phyloP scores from a whole-genome alignment of 30 jellyfish, hydroid and myxozoan genomes.

The Turritopsis dohrnii region DNA sequence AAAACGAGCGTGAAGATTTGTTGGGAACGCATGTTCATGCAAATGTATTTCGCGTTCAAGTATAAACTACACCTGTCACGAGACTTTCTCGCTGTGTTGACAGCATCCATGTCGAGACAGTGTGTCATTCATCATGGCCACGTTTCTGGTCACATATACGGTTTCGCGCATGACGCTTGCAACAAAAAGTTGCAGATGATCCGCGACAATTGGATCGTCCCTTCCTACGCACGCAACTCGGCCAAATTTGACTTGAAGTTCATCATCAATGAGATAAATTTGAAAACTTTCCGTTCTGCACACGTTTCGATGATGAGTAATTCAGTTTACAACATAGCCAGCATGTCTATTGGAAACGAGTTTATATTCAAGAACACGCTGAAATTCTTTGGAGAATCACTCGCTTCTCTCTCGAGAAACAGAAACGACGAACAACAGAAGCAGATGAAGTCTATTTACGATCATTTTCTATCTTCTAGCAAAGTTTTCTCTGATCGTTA shows the following conservation, averaged over 20 bases:
- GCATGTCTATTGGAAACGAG: background rate
- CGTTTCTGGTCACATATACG: background rate
- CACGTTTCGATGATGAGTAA: background rate
- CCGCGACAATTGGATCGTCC: background rate
- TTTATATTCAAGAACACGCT: background rate
- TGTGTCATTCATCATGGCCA: constrained; percentile 1
- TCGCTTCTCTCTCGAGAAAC: background rate
- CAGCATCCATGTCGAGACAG: too few species aligned
- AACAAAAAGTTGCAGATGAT: background rate
- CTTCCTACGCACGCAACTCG: background rate
- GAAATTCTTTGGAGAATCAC: background rate
- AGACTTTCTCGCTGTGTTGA: too few species aligned
- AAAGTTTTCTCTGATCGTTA: background rate
- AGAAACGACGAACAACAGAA: background rate
- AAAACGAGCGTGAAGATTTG: too few species aligned
- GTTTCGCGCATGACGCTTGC: constrained; percentile 1
- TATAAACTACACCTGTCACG: too few species aligned
- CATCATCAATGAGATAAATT: background rate
- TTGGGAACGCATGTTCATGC: too few species aligned
- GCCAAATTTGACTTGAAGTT: background rate
- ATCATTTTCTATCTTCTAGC: background rate
- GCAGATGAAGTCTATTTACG: background rate
- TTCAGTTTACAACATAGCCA: background rate
- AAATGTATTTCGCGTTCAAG: too few species aligned
- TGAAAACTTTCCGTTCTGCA: background rate